phyloP scores from a whole-genome alignment of 2,113 vertebrate species.

The Cyanistes caeruleus region DNA sequence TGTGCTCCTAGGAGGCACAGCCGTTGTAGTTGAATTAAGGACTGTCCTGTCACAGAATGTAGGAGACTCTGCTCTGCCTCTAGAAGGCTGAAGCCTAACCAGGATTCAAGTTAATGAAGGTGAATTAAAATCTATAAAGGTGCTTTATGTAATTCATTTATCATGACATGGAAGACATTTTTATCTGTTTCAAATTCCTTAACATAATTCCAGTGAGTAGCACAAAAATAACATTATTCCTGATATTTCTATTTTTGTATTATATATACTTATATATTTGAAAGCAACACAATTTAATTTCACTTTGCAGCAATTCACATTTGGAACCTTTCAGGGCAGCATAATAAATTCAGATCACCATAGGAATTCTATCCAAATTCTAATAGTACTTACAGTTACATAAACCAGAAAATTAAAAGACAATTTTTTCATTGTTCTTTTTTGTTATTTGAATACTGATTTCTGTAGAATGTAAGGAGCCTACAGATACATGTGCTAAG shows the following conservation, averaged over 20 bases:
- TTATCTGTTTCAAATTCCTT: background rate
- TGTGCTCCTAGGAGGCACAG: background rate
- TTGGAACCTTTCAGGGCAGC: conserved; percentile 3
- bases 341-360: conserved; percentile 37
- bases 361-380: background rate
- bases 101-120: background rate
- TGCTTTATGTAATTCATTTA: background rate
- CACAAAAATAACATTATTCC: background rate
- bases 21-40: background rate
- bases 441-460: background rate
- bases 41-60: background rate
- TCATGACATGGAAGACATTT: background rate
- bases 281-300: conserved; percentile 31
- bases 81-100: background rate
- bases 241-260: background rate
- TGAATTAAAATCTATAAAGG: background rate
- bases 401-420: conserved; percentile 29
- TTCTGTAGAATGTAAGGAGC: background rate
- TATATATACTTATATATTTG: background rate
- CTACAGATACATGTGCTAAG: background rate
- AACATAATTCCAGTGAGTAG: background rate
- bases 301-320: background rate
- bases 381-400: background rate
- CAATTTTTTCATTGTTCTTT: conserved; percentile 6
- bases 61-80: background rate